These are phyloP conservation scores for Dimorphilus gyrociliatus DNA, from an alignment of 2,888 invertebrate species.

Conservation along the genomic window DNA sequence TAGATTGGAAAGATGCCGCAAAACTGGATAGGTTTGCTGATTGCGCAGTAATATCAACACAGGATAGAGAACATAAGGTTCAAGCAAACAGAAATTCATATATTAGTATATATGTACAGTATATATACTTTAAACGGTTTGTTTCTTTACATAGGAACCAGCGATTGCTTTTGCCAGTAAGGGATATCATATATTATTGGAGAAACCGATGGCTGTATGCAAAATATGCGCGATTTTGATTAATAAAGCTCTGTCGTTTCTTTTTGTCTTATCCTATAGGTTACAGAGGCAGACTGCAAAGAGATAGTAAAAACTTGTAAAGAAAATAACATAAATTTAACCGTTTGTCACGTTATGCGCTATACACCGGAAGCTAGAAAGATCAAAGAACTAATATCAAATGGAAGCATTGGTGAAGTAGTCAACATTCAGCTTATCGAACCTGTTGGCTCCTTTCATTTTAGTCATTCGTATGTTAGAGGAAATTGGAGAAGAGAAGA, in stretches of 20 bases:
- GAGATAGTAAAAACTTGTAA: constrained; percentile 33
- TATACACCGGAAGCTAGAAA: constrained; percentile 33
- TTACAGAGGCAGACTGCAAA: constrained; percentile 34
- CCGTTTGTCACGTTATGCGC: constrained; percentile 39
- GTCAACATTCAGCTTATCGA: constrained; percentile 39
- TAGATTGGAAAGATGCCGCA: constrained; percentile 25
- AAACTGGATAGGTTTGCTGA: constrained; percentile 30
- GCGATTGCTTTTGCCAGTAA: constrained; percentile 34
- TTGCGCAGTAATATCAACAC: constrained; percentile 32
- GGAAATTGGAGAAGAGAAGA: constrained; percentile 38
- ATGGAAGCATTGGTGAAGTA: constrained; percentile 37
- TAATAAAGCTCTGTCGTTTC: too few relatives aligned
- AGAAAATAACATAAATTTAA: constrained; percentile 27
- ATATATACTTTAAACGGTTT: too few relatives aligned
- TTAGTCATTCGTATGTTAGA: constrained; percentile 38
- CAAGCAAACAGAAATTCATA: background rate
- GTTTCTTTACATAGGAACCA: constrained; percentile 27
- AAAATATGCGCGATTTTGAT: background rate
- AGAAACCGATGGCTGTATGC: constrained; percentile 40
- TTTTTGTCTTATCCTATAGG: constrained; percentile 15
- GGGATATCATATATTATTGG: constrained; percentile 39
- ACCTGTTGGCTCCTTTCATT: constrained; percentile 39
- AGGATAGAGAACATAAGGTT: constrained; percentile 32
- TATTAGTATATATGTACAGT: background rate
- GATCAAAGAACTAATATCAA: constrained; percentile 34